Base-by-base conservation (phyloP, 2,113 vertebrate genomes). In the Syrrhaptes paradoxus region DNA sequence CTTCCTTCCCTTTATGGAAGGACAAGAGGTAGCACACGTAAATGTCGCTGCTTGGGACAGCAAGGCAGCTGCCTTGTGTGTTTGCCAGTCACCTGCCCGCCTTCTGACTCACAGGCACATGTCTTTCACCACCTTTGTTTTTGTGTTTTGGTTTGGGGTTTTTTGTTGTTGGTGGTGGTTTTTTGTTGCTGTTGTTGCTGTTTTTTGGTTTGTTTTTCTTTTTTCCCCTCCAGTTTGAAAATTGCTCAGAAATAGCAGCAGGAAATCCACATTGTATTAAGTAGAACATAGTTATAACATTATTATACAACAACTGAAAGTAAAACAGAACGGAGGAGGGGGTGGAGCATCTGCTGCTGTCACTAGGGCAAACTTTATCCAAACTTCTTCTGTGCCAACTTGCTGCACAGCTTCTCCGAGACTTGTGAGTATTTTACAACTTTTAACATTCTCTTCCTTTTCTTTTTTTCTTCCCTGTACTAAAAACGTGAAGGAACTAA, bases 281-380 rank as follows among this genome's bases (percentile, higher is more conserved):
- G 36, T 29, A 79, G 11, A 70, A 54, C 11, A 15, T 29, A 89
- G 52, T 22, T 31, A 41, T 45, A 4, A 4, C 17, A 11, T 34
- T 36, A 78, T 92, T 90, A 75, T 55, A 7, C 80, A 93, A 88
- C 72, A 96, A 96, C 61, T 68, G 96, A 97, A 97, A 96, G 96
- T 90, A 95, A 97, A 97, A 96, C 26, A 51, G 85, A 59, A 52
- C 1, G 18, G 17, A 84, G 90, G 8, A 67, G 85, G 68, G 79
- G 85, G 90, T 51, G 95, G 96, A 94, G 95, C 88, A 0, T 80
- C n/a, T 22, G 54, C 38, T 52, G 36, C 93, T 96, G 88, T 72
- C 93, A 75, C n/a, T 38, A 19, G 10, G 14, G 22, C n/a, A 75
- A 55, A 72, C 62, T 32, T 77, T 28, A 63, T 36, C 28, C 52